Percentiles rank a stretch among this genome's conserved stretches.
Evolutionary conservation across 2,888 invertebrate genomes (phyloP).

Genomic region (Drosophila mercatorum): DNA sequence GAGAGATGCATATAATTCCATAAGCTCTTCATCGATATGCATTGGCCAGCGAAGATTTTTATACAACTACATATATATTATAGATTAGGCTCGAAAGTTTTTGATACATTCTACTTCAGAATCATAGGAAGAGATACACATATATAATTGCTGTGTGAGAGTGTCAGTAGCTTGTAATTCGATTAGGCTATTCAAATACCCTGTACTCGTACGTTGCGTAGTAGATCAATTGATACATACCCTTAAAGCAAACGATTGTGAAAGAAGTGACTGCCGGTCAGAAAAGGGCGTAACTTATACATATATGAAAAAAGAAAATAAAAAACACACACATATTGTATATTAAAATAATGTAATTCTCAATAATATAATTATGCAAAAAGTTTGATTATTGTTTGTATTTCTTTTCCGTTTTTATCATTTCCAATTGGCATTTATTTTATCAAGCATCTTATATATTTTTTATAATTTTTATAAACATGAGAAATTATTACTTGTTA

Average conservation of each 20-base stretch:
- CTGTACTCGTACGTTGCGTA: constrained; percentile 30
- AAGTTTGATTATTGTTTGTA: constrained; percentile 43
- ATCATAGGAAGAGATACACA: constrained; percentile 5
- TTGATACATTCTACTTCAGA: constrained; percentile 23
- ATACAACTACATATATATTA: constrained; percentile 3
- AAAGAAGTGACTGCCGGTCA: constrained; percentile 75
- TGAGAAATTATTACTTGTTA: not conserved
- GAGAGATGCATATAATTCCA: constrained; percentile 46
- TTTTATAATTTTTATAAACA: not conserved
- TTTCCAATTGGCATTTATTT: constrained; percentile 23
- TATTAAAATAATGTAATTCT: constrained; percentile 55
- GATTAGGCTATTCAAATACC: constrained; percentile 41
- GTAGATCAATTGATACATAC: constrained; percentile 47
- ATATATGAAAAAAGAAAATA: constrained; percentile 37
- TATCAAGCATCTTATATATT: not conserved
- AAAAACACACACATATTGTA: constrained; percentile 55
- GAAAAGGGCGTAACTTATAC: constrained; percentile 70
- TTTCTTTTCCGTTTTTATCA: constrained; percentile 45
- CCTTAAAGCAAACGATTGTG: constrained; percentile 55
- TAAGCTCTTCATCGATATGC: constrained; percentile 52
- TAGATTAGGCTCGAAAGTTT: constrained; percentile 31
- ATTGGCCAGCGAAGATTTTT: constrained; percentile 11
- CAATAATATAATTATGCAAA: constrained; percentile 66
- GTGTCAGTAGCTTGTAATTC: constrained; percentile 43
- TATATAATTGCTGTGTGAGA: constrained; percentile 25